These are phyloP conservation scores for Uromys caudimaculatus DNA, from an alignment of 2,797 vertebrate genomes.

Conservation along the genomic window DNA sequence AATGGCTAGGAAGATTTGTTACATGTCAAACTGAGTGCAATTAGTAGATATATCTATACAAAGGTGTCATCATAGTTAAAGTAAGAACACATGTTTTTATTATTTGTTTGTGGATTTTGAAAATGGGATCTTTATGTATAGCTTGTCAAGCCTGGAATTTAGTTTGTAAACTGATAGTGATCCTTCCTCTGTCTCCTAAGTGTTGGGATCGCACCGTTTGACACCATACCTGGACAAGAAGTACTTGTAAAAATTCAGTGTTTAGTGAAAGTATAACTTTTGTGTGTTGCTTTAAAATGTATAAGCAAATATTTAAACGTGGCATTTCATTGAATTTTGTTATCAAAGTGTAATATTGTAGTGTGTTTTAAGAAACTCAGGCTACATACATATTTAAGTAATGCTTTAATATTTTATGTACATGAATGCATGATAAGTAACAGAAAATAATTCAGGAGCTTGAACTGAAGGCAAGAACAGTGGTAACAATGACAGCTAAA, in stretches of 20 bases:
- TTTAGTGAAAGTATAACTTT: not conserved
- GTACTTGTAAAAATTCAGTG: not conserved
- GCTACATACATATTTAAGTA: not conserved
- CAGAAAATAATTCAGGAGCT: not conserved
- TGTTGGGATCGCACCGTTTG: not conserved
- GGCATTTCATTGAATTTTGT: slow-evolving; percentile 3
- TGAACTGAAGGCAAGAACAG: not conserved
- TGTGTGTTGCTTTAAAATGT: not conserved
- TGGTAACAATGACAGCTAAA: not conserved
- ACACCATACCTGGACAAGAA: not conserved
- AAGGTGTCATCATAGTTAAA: not conserved
- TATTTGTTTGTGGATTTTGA: not conserved
- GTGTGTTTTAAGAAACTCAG: not conserved
- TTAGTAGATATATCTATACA: not conserved
- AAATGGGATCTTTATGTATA: not conserved
- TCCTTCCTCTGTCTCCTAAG: not conserved
- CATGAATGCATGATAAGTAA: not conserved
- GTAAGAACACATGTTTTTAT: not conserved
- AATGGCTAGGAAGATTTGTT: not conserved
- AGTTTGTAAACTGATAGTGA: too few species aligned
- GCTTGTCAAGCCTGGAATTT: not conserved
- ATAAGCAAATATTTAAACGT: not conserved
- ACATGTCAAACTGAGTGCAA: not conserved
- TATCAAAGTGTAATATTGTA: not conserved
- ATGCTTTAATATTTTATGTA: not conserved